Evolutionary conservation across 2,888 invertebrate genomes (phyloP), one percentile per base, ranked within the genome.

Genomic region (Ornithoptera alexandrae): DNA sequence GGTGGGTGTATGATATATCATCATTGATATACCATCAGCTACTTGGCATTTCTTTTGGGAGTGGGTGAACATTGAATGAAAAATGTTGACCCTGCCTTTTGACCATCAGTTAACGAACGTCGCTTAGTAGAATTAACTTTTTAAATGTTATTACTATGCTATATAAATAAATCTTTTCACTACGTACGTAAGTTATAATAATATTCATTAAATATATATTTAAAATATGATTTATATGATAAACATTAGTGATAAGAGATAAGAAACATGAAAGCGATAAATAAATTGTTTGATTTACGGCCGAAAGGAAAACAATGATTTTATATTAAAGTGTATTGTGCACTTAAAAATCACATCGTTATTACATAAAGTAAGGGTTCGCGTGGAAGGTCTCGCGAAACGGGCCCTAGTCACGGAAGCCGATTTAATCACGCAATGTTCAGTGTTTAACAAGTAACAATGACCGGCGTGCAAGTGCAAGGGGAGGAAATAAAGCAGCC

Each of bases 331-430:
- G 59, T 59, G 53, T 61, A 67, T 67, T 67, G 63, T 64, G 64
- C 70, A 67, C 64, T 70, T 70, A 46, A 67, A 70, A 70, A 70
- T 67, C 67, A 70, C 67, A 63, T 36, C 57, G 62, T 67, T 67
- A 61, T 67, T 67, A 67, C 61, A 67, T 60, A 61, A 64, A 70
- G 60, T 64, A 64, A 59, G 56, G 53, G 64, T 63, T 70, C 60
- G 67, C 70, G 67, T 67, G 67, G 57, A n/a, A 39, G 17, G 56
- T 22, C 36, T 58, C n/a, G 24, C 12, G 24, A 22, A 67, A 67
- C 56, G 70, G 66, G 59, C 63, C 53, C 24, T 59, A 50, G 70
- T 70, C 70, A 70, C 70, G 70, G 62, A 70, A 22, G 15, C 24
- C 20, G 66, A 67, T 70, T 58, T 59, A 42, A 67, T 63, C 70